Conservation (phyloP, 2,888 invertebrate species). For the Volucella inanis region DNA sequence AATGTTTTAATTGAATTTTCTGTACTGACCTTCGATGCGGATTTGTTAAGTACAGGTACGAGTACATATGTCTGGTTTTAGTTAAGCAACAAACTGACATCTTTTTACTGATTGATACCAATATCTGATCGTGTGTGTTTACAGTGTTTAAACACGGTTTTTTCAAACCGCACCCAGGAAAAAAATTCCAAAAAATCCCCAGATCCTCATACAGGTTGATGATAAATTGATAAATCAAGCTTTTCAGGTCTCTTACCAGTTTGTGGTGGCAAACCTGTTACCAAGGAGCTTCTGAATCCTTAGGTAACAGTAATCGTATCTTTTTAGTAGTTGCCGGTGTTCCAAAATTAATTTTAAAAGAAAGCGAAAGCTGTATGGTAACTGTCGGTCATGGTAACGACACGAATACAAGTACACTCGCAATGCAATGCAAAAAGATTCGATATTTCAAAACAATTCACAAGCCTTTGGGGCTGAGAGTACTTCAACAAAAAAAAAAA, state of each 20-base stretch:
- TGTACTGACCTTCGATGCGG: constrained; percentile 67
- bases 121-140: constrained; percentile 12
- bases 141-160: neutral
- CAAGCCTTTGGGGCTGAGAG: neutral
- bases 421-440: constrained; percentile 13
- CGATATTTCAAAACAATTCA: constrained; percentile 51
- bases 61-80: constrained; percentile 7
- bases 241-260: constrained; percentile 51
- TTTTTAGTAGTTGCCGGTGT: neutral
- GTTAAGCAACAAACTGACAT: constrained; percentile 50
- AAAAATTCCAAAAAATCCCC: constrained; percentile 23
- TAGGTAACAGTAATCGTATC: constrained; percentile 53
- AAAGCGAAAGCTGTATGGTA: constrained; percentile 48
- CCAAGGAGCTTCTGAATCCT: constrained; percentile 65
- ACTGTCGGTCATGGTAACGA: constrained; percentile 27
- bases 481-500: constrained; percentile 41
- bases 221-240: constrained; percentile 52
- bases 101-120: constrained; percentile 44
- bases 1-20: constrained; percentile 65
- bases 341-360: constrained; percentile 39
- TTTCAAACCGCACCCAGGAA: constrained; percentile 56
- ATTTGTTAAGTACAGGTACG: neutral
- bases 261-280: constrained; percentile 52
- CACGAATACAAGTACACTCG: constrained; percentile 4
- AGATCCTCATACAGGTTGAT: constrained; percentile 33